Base-by-base conservation (phyloP, 2,888 invertebrate species). In the Steinernema hermaphroditum region DNA sequence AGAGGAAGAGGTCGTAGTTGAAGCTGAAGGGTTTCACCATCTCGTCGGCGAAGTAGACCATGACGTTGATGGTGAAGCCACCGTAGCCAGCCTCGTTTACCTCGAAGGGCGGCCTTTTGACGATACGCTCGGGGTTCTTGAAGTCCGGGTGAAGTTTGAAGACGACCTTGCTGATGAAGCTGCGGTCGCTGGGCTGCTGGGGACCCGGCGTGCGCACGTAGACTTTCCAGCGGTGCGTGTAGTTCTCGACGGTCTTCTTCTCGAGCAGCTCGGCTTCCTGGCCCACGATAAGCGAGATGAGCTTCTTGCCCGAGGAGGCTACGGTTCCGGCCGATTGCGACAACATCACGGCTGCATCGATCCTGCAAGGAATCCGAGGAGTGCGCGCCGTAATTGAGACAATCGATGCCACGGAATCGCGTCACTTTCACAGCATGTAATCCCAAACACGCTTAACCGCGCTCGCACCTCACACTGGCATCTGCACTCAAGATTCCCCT, bases 81-180 rank as follows among this genome's bases (percentile, higher is more conserved):
- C 54, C 54, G 27, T 54, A 54, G 14, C 54, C 54, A 8, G 6
- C 9, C 27, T 54, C 54, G 27, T 27, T 54, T 2, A 54, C 54
- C 22, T 54, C 54, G 27, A 54, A 54, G 12, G 54, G 54, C 14
- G 54, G 54, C 27, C 22, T 9, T 27, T 22, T 70, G 6, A 77
- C 41, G 2, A 50, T 54, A n/a, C 78, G 70, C 14, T 44, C 72
- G 9, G 76, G 77, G 22, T 78, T 79, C n/a, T 32, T 46, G 49
- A 78, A 78, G 37, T 71, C 76, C 29, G 69, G 72, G 43, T 78
- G 78, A 16, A 78, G 68, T 16, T 46, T 19, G 44, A 80, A 78
- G 6, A 68, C 57, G 16, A 78, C 80, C 43, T 75, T 76, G 34
- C 69, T 44, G n/a, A 77, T 72, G 62, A 79, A 79, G 32, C 41